Evolutionary conservation across 2,113 vertebrate species (phyloP).

Genomic region (Oreocharis arfaki): DNA sequence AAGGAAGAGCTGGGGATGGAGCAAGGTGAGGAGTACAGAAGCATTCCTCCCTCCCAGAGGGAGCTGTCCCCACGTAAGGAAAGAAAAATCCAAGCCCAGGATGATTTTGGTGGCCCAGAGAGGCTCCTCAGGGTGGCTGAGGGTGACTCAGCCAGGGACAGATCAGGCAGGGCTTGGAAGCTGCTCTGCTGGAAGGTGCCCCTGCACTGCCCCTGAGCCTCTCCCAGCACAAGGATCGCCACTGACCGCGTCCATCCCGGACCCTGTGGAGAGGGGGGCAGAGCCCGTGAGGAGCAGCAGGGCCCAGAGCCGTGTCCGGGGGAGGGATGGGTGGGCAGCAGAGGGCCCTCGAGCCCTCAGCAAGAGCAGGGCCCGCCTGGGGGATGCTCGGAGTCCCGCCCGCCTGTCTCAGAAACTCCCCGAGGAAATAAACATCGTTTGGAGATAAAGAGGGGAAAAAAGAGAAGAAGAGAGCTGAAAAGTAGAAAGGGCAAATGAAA

Average conservation of each 20-base stretch:
- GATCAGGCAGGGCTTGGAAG: neutral
- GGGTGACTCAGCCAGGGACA: neutral
- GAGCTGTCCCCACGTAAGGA: neutral
- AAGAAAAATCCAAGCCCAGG: neutral
- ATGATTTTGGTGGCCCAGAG: neutral
- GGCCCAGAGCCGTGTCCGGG: neutral
- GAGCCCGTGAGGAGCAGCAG: neutral
- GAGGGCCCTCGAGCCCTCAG: neutral
- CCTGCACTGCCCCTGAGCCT: neutral
- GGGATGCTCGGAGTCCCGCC: neutral
- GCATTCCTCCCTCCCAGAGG: neutral
- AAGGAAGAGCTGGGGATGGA: neutral
- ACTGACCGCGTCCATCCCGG: rapidly evolving
- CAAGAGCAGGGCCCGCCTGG: neutral
- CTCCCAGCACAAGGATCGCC: neutral
- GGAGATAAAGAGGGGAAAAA: neutral
- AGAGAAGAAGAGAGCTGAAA: neutral
- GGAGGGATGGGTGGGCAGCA: neutral
- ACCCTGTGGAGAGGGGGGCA: neutral
- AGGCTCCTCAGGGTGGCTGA: neutral
- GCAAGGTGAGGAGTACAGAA: neutral
- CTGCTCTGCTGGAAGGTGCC: neutral
- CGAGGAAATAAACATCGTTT: rapidly evolving
- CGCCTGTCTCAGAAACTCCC: neutral
- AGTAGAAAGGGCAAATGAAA: neutral